Evolutionary conservation across 23 tunicate genomes (phyloP).

Genomic region (Trididemnum clinides): DNA sequence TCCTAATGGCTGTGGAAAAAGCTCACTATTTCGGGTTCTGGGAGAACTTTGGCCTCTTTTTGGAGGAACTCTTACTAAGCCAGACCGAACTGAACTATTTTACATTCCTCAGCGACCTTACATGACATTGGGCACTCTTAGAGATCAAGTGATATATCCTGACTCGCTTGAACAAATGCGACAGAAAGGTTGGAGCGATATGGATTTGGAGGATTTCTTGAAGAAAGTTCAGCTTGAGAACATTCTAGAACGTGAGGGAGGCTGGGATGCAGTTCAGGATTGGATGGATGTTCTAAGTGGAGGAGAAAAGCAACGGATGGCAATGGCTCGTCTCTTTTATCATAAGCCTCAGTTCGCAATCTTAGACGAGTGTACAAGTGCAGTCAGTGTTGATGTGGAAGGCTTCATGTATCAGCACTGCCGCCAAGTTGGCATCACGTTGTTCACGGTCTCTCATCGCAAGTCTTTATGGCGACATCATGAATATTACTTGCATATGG

Average conservation of each 20-base stretch:
- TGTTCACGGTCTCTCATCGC: constrained; percentile 89
- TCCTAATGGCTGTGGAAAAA: constrained; percentile 95
- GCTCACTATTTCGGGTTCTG: constrained; percentile 88
- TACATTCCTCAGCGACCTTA: constrained; percentile 95
- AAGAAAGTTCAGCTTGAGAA: constrained; percentile 77
- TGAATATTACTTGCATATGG: constrained; percentile 88
- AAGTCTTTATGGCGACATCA: constrained; percentile 90
- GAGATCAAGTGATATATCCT: constrained; percentile 92
- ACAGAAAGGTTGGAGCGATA: constrained; percentile 67
- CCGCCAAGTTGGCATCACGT: constrained; percentile 78
- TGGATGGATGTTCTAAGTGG: constrained; percentile 99
- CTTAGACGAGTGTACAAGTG: constrained; percentile 91
- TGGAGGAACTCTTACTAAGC: constrained; percentile 87
- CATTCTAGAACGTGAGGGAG: constrained; percentile 79
- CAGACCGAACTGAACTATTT: constrained; percentile 77
- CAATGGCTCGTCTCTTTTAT: constrained; percentile 97
- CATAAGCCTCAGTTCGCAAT: constrained; percentile 97
- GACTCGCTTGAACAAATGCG: constrained; percentile 65
- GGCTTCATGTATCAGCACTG: constrained; percentile 90
- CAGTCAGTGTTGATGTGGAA: constrained; percentile 95
- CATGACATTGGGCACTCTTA: constrained; percentile 84
- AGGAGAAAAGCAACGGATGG: constrained; percentile 92
- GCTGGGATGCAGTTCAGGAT: constrained; percentile 89
- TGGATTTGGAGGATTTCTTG: constrained; percentile 56
- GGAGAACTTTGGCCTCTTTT: constrained; percentile 95